Conservation (phyloP, 2,797 vertebrate genomes). For the Gallinago solitaria region DNA sequence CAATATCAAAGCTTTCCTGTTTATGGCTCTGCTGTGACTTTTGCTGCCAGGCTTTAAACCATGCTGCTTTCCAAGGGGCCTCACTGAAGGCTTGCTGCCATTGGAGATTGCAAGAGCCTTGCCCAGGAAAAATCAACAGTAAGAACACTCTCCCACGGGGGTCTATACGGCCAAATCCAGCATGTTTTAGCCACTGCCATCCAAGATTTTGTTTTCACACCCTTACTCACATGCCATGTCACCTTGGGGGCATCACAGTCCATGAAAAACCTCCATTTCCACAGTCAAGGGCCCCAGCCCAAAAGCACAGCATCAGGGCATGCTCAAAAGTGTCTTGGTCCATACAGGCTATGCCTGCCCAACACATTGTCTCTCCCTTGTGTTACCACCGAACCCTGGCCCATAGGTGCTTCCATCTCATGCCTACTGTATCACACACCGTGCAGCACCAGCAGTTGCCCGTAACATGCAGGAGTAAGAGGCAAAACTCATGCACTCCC, state of each 20-base stretch:
- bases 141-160: not conserved
- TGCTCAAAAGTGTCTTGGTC: rapidly evolving
- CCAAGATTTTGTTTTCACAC: not conserved
- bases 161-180: not conserved
- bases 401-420: rapidly evolving
- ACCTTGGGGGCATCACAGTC: rapidly evolving
- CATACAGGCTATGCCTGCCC: not conserved
- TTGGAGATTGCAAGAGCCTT: not conserved
- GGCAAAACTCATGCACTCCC: not conserved
- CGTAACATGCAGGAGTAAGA: not conserved
- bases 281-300: not conserved
- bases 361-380: rapidly evolving
- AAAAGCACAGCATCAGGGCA: rapidly evolving
- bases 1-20: slow-evolving; percentile 28
- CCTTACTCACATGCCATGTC: not conserved
- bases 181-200: rapidly evolving
- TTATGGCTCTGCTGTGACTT: not conserved
- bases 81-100: not conserved
- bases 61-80: not conserved
- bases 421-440: not conserved
- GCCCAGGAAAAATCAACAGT: not conserved
- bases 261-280: rapidly evolving
- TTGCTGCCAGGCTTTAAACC: not conserved
- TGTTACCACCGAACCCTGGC: not conserved
- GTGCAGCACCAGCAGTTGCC: not conserved